Percentiles rank a stretch among this genome's conserved stretches.
Conservation (phyloP, 2,888 invertebrate species). For the Stenolophus ochropezus region DNA sequence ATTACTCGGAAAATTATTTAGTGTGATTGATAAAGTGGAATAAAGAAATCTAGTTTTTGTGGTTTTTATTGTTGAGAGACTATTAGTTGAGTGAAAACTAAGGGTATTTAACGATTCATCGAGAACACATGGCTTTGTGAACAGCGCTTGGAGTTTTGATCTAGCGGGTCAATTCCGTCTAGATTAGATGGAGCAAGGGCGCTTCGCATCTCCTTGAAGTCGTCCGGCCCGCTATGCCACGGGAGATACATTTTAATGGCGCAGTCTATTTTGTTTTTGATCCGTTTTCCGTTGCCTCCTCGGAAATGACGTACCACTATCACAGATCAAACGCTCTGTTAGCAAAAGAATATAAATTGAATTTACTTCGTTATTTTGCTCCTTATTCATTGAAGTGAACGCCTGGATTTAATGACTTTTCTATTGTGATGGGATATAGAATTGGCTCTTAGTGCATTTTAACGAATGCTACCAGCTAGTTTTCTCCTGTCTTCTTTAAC, state of each 20-base stretch:
- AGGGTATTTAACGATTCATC: background rate
- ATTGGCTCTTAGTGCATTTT: slow-evolving; percentile 24
- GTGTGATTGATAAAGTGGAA: no score
- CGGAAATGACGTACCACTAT: slow-evolving; percentile 42
- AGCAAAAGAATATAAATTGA: slow-evolving; percentile 59
- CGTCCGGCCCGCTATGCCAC: background rate
- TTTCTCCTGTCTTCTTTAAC: background rate
- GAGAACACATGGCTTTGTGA: background rate
- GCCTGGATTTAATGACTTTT: slow-evolving; percentile 51
- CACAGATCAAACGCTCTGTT: slow-evolving; percentile 54
- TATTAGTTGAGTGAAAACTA: no score
- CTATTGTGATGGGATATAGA: slow-evolving; percentile 42
- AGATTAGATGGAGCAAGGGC: background rate
- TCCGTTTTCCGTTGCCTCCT: slow-evolving; percentile 31
- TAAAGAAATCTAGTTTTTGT: no score
- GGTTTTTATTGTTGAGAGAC: no score
- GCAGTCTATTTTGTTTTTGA: slow-evolving; percentile 57
- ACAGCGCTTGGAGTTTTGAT: slow-evolving; percentile 20
- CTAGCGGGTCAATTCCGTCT: background rate
- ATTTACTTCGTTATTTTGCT: slow-evolving; percentile 55
- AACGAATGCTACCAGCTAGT: slow-evolving; percentile 23
- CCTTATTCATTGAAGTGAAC: slow-evolving; percentile 55
- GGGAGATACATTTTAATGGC: slow-evolving; percentile 57
- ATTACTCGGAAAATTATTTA: no score
- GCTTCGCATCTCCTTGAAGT: slow-evolving; percentile 8